Percentiles rank a stretch among this genome's conserved stretches.
These are phyloP conservation scores for Genyomyrus donnyi DNA, from an alignment of 2,113 vertebrate species.

Conservation along the genomic window DNA sequence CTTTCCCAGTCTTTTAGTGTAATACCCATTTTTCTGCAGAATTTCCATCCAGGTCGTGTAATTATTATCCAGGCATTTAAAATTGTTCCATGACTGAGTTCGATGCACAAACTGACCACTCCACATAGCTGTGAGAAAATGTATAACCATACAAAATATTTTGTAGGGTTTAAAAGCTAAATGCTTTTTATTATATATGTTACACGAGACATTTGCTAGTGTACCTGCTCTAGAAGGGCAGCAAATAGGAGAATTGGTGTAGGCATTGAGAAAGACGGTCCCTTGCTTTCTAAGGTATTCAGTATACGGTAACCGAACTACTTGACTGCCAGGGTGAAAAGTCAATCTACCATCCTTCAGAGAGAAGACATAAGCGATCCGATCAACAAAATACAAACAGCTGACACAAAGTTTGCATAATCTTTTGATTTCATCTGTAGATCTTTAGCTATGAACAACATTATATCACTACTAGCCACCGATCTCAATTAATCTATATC, in stretches of 20 bases:
- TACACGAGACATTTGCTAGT: background rate
- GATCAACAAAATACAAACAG: background rate
- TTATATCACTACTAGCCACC: background rate
- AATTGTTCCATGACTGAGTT: slow-evolving; percentile 96
- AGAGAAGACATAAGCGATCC: slow-evolving; percentile 8
- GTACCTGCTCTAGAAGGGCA: slow-evolving; percentile 93
- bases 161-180: background rate
- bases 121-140: slow-evolving; percentile 80
- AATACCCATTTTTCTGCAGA: slow-evolving; percentile 73
- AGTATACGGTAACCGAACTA: slow-evolving; percentile 75
- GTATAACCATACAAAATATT: background rate
- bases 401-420: background rate
- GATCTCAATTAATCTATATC: background rate
- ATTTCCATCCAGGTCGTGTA: slow-evolving; percentile 89
- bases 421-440: background rate
- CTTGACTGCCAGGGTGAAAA: slow-evolving; percentile 70
- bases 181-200: background rate
- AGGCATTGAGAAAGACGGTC: slow-evolving; percentile 77
- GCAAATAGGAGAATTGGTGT: slow-evolving; percentile 93
- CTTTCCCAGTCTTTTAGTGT: slow-evolving; percentile 77
- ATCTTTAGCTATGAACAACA: background rate
- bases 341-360: slow-evolving; percentile 89
- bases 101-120: slow-evolving; percentile 88
- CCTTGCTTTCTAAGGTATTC: slow-evolving; percentile 73
- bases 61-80: slow-evolving; percentile 79